Base-by-base conservation (phyloP, 53 echinoderm and acorn worm genomes). In the Henricia sp. region DNA sequence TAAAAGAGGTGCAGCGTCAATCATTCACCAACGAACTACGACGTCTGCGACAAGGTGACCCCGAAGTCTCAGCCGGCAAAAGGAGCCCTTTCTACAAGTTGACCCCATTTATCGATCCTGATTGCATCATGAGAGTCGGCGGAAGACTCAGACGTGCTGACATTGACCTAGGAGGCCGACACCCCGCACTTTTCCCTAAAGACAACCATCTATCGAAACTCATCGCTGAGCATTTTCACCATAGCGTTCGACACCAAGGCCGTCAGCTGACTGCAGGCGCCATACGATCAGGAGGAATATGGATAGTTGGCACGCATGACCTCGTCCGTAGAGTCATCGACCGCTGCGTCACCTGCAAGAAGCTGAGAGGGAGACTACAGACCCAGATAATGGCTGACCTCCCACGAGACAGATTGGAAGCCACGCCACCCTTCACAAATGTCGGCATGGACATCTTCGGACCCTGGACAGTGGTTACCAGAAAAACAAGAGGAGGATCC, bases 401-500 rank as follows among this genome's bases (percentile, higher is more conserved):
- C n/a, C n/a, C n/a, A n/a, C n/a, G n/a, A n/a, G n/a, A n/a, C n/a
- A n/a, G n/a, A n/a, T n/a, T n/a, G n/a, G n/a, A n/a, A n/a, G n/a
- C n/a, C n/a, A n/a, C n/a, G n/a, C n/a, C n/a, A n/a, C n/a, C 83
- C 89, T 42, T 89, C 72, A 73, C 29, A 52, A 58, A 58, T n/a
- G n/a, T n/a, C n/a, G n/a, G n/a, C n/a, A n/a, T n/a, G n/a, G n/a
- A n/a, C n/a, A n/a, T n/a, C n/a, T n/a, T n/a, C n/a, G n/a, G n/a
- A n/a, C n/a, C n/a, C n/a, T n/a, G n/a, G n/a, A n/a, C n/a, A n/a
- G n/a, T n/a, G n/a, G n/a, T n/a, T n/a, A n/a, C n/a, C n/a, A n/a
- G n/a, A n/a, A n/a, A n/a, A n/a, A n/a, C n/a, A 83, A n/a, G 87
- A 51, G 86, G 78, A 37, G 87, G 87, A 43, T 44, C 75, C 25